Percentiles rank a stretch among this genome's conserved stretches.
Conservation (phyloP, 1,140 invertebrate genomes). For the Apis laboriosa region DNA sequence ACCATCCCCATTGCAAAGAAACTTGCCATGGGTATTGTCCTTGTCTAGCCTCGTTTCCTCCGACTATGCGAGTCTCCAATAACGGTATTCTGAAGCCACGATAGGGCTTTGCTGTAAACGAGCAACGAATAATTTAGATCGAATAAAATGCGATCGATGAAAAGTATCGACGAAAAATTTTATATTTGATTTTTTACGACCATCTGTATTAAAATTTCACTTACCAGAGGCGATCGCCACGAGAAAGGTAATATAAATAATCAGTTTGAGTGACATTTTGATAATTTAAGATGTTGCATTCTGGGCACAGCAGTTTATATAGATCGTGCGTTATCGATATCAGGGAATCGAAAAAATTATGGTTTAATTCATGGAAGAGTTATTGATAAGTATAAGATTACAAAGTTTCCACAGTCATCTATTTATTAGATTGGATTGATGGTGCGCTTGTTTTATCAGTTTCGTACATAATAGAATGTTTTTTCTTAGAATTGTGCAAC, state of each 20-base stretch:
- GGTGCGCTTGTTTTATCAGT: conserved; percentile 1
- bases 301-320: conserved; percentile 36
- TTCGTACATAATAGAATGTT: not conserved
- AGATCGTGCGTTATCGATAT: conserved; percentile 10
- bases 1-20: conserved; percentile 74
- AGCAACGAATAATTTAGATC: not conserved
- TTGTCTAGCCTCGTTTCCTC: conserved; percentile 75
- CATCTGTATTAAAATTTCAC: conserved; percentile 1
- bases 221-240: conserved; percentile 46
- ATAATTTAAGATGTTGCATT: conserved; percentile 7
- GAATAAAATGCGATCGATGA: not conserved
- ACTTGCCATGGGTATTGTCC: conserved; percentile 80
- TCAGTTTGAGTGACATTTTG: conserved; percentile 51
- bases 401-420: not conserved
- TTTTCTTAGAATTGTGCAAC: not conserved
- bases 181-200: too few relatives aligned
- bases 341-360: not conserved
- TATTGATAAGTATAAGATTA: conserved; percentile 9
- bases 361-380: not conserved
- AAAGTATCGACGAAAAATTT: not conserved
- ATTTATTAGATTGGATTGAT: not conserved
- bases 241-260: conserved; percentile 37
- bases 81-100: conserved; percentile 11
- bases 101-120: conserved; percentile 27
- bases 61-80: conserved; percentile 69